Evolutionary conservation across 2,888 invertebrate genomes (phyloP).

Genomic region (Galerucella pusilla): DNA sequence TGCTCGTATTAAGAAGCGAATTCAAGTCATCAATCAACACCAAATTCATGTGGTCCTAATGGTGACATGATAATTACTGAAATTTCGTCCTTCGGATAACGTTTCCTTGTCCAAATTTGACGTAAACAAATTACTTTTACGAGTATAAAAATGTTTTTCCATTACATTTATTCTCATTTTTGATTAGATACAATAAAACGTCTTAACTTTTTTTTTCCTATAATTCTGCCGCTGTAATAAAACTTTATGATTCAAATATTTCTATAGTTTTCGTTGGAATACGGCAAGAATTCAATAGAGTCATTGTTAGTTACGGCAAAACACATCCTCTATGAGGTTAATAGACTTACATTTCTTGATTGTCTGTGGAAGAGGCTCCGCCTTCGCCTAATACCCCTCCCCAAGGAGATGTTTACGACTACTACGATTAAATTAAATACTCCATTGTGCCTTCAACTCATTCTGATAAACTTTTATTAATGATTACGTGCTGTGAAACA

Average conservation of each 20-base stretch:
- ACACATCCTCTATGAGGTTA: constrained; percentile 25
- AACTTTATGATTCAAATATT: constrained; percentile 2
- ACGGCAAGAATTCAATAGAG: constrained; percentile 7
- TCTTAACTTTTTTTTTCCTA: not conserved
- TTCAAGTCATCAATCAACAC: too few relatives aligned
- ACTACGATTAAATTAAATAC: constrained; percentile 45
- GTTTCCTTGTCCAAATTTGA: not conserved
- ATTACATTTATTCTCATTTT: not conserved
- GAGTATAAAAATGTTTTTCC: not conserved
- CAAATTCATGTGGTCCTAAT: too few relatives aligned
- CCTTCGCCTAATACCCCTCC: constrained; percentile 24
- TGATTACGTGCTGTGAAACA: constrained; percentile 55
- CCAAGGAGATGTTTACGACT: constrained; percentile 37
- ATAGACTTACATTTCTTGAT: constrained; percentile 32
- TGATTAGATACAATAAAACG: not conserved
- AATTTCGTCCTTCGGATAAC: not conserved
- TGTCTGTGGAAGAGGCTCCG: constrained; percentile 28
- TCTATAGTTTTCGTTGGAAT: not conserved
- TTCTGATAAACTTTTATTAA: constrained; percentile 55
- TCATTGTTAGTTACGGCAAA: constrained; percentile 9
- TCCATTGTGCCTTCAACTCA: constrained; percentile 46
- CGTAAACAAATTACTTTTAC: not conserved
- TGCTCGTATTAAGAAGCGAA: too few relatives aligned
- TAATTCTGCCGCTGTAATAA: not conserved
- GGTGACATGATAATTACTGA: too few relatives aligned